Base-by-base conservation (phyloP, 2,113 vertebrate genomes). In the Oryzias celebensis region DNA sequence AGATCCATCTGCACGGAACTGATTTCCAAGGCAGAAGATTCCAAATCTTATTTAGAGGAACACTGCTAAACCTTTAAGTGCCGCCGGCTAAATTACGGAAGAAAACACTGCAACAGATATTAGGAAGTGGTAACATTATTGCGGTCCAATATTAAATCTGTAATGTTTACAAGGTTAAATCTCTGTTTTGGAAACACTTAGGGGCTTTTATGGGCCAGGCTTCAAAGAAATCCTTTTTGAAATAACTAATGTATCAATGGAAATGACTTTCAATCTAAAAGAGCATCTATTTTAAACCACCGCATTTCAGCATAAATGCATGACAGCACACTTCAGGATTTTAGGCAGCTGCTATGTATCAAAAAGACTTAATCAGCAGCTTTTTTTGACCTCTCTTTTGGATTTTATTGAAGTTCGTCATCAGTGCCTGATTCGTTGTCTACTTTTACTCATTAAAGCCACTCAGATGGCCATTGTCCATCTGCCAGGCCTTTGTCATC, bases 401-500 rank as follows among this genome's bases (percentile, higher is more conserved):
- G 52, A 57, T 63, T 67, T 62, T 44, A 1, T n/a, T 28, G 31
- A 55, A 36, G 22, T 51, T 73, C 12, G 17, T 31, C 57, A 42
- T 62, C 14, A 68, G 58, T 18, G 50, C 44, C 52, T 52, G 50
- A 62, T 51, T 20, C 36, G 53, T 53, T 45, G 44, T 72, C 64
- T 70, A 52, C 36, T 22, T 53, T 69, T 65, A 41, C 80, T 77
- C 68, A 70, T 75, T 70, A 78, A 15, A 18, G 63, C 59, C 70
- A 49, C 47, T 80, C 56, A 78, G 47, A 61, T 50, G 23, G 59
- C 60, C 52, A 36, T 58, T 71, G 71, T 73, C 59, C 58, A 55
- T 67, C 51, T 74, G 73, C 67, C 73, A 75, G 60, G 47, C 42
- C 46, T 61, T 62, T 70, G 82, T 69, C 78, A 63, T 83, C 63